Percentiles rank a stretch among this genome's conserved stretches.
Conservation (phyloP, 2,113 vertebrate species). For the Macquaria ambigua region DNA sequence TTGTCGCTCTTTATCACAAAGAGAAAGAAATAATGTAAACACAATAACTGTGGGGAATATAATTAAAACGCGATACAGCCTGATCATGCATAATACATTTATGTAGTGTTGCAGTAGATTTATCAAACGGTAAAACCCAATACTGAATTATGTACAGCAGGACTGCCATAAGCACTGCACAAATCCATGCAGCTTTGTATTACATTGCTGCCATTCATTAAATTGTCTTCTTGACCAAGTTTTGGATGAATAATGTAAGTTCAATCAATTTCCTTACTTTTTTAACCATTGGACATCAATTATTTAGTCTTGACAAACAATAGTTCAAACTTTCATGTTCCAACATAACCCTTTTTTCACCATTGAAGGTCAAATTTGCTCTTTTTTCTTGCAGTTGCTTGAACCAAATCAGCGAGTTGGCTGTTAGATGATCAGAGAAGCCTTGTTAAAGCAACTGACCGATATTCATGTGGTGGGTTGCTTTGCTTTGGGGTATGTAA, state of each 20-base stretch:
- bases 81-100: background rate
- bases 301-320: background rate
- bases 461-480: conserved; percentile 35
- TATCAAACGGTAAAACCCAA: background rate
- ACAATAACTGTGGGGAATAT: background rate
- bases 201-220: background rate
- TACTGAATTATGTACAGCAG: background rate
- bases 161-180: background rate
- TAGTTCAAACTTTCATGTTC: background rate
- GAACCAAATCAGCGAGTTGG: background rate
- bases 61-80: background rate
- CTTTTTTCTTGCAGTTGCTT: background rate
- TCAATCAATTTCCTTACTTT: background rate
- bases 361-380: conserved; percentile 6
- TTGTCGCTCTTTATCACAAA: background rate
- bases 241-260: background rate
- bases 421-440: conserved; percentile 25
- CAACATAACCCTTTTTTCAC: background rate
- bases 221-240: background rate
- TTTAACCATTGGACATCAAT: background rate
- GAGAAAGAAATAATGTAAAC: background rate
- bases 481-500: conserved; percentile 57
- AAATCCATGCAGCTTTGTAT: background rate
- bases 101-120: background rate
- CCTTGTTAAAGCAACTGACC: conserved; percentile 21